phyloP scores from a whole-genome alignment of 1,140 invertebrate species.

The Euura lappo region DNA sequence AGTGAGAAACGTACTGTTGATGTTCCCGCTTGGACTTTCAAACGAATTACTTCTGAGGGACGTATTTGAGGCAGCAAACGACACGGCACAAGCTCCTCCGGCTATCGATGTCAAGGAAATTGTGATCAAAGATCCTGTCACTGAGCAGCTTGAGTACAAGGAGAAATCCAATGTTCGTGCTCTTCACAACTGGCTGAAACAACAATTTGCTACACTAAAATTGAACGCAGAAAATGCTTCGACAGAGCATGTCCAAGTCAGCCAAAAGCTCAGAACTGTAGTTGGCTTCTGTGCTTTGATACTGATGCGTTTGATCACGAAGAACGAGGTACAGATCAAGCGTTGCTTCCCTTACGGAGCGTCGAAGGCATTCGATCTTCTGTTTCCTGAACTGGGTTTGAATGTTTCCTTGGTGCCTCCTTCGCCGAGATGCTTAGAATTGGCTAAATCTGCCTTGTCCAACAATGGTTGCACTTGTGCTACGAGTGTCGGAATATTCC shows the following conservation, averaged over 20 bases:
- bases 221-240: background rate
- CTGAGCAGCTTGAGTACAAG: background rate
- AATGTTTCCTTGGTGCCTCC: background rate
- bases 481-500: background rate
- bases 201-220: background rate
- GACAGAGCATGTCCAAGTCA: background rate
- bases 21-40: background rate
- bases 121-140: background rate
- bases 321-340: background rate
- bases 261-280: background rate
- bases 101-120: background rate
- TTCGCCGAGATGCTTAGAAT: background rate
- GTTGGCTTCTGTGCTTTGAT: background rate
- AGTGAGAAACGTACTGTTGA: background rate
- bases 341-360: background rate
- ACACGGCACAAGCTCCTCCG: background rate
- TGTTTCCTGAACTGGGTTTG: background rate
- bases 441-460: background rate
- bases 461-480: background rate
- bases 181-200: background rate
- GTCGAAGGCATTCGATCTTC: background rate
- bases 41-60: background rate
- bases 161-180: background rate
- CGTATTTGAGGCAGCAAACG: background rate
- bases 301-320: background rate